Evolutionary conservation across 2,888 invertebrate species (phyloP), one percentile per base, ranked within the genome.

Genomic region (Cantharis rufa): DNA sequence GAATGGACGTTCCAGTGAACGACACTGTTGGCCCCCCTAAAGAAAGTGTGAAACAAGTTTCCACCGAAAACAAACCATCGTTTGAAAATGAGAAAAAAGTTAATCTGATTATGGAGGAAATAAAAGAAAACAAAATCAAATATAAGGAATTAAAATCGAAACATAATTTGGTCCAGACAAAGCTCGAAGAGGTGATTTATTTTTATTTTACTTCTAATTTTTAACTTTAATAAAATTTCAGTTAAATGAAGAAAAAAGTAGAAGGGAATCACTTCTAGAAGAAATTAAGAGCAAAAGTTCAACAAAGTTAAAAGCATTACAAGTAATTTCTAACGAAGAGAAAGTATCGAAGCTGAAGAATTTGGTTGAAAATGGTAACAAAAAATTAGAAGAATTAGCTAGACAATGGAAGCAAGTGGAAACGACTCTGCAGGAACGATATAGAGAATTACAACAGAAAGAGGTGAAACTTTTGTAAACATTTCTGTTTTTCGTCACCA

Each of bases 341-440:
- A 93, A 92, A 84, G 84, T 92, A 62, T 83, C 85, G 5, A 92
- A 92, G 86, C 86, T 93, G 75, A 90, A 91, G 82, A 86, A 87
- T 15, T 84, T 91, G 15, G 90, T 94, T 16, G 91, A 92, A 78
- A 89, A 90, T 16, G 92, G 92, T 78, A 90, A 91, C 70, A 92
- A 92, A 82, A 90, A 93, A 83, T 87, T 94, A 48, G 88, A 91
- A 24, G 90, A 90, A 74, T 86, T 95, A 70, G 92, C 92, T 4
- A 90, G 90, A 75, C 94, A 95, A 83, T 95, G 95, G 95, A 92
- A 94, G 82, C 91, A 92, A 71, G 93, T 94, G 83, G 90, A 93
- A 80, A 89, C 89, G 27, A 94, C 94, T 0, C 86, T 95, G 13
- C 88, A 93, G 24, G 89, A 91, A 80, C 90, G 92, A 81, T 92